Evolutionary conservation across 2,113 vertebrate species (phyloP).

Genomic region (Alethe diademata): DNA sequence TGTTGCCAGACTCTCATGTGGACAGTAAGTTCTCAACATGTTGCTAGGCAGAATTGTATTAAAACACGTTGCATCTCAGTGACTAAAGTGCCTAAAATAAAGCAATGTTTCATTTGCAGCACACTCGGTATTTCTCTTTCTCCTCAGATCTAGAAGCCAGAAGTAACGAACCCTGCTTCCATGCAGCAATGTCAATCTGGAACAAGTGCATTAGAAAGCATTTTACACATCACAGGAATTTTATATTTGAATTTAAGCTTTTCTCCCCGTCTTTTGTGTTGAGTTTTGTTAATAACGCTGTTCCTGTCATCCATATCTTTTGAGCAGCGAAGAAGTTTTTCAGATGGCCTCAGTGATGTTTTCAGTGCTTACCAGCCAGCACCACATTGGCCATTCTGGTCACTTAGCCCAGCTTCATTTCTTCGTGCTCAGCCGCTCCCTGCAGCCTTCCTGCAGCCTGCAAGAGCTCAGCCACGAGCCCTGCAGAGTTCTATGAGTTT

Average conservation of each 20-base stretch:
- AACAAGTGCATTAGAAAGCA: not conserved
- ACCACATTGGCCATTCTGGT: not conserved
- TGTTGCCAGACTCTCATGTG: not conserved
- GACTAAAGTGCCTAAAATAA: conserved; percentile 10
- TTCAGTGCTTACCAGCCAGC: not conserved
- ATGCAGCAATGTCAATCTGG: not conserved
- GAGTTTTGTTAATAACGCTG: not conserved
- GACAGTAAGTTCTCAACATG: conserved; percentile 19
- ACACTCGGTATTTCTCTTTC: not conserved
- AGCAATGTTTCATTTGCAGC: not conserved
- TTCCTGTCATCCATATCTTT: not conserved
- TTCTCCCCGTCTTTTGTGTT: not conserved
- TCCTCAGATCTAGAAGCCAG: not conserved
- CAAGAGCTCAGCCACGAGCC: not conserved
- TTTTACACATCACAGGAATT: not conserved
- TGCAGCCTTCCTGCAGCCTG: not conserved
- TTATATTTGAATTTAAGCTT: not conserved
- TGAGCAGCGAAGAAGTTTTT: not conserved
- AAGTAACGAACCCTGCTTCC: not conserved
- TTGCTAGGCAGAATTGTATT: conserved; percentile 50
- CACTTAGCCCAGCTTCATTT: not conserved
- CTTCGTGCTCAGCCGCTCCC: not conserved
- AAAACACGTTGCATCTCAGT: not conserved
- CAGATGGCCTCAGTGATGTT: not conserved
- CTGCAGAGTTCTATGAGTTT: not conserved